Conservation (phyloP, 2,888 invertebrate genomes). For the Horisme vitalbata region DNA sequence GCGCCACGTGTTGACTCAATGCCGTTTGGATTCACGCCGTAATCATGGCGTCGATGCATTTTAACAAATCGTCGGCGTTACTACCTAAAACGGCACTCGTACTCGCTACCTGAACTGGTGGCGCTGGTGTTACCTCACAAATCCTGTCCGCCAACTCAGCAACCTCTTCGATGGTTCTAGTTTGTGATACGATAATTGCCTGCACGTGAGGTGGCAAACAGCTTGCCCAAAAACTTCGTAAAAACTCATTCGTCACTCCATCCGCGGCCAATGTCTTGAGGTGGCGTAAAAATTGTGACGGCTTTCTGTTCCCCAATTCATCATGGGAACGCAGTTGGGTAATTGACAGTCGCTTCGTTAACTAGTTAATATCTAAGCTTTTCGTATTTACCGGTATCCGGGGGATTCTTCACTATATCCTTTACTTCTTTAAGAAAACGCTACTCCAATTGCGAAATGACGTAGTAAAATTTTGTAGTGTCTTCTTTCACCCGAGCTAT, state of each 20-base stretch:
- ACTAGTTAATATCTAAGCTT: slow-evolving; percentile 25
- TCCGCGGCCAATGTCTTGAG: slow-evolving; percentile 4
- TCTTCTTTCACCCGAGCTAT: slow-evolving; percentile 26
- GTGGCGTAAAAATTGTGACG: slow-evolving; percentile 28
- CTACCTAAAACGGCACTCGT: slow-evolving; percentile 2
- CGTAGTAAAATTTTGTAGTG: slow-evolving; percentile 29
- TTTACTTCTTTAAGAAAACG: slow-evolving; percentile 29
- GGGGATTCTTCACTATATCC: slow-evolving; percentile 30
- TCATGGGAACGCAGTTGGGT: slow-evolving; percentile 26
- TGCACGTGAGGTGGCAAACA: not conserved
- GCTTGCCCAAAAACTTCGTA: not conserved
- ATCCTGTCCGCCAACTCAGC: not conserved
- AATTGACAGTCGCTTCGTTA: slow-evolving; percentile 26
- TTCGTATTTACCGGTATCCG: slow-evolving; percentile 18
- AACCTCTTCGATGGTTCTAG: not conserved
- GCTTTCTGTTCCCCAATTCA: slow-evolving; percentile 29
- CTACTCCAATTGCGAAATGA: slow-evolving; percentile 26
- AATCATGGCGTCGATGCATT: not conserved
- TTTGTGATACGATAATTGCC: not conserved
- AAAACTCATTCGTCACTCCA: slow-evolving; percentile 1
- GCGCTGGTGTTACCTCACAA: not conserved
- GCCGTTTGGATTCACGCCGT: slow-evolving; percentile 4
- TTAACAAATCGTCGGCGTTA: not conserved
- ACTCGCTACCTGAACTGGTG: not conserved
- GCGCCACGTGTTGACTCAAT: not conserved